Conservation (phyloP, 1,140 invertebrate species). For the Brachionus asplanchnoidis region DNA sequence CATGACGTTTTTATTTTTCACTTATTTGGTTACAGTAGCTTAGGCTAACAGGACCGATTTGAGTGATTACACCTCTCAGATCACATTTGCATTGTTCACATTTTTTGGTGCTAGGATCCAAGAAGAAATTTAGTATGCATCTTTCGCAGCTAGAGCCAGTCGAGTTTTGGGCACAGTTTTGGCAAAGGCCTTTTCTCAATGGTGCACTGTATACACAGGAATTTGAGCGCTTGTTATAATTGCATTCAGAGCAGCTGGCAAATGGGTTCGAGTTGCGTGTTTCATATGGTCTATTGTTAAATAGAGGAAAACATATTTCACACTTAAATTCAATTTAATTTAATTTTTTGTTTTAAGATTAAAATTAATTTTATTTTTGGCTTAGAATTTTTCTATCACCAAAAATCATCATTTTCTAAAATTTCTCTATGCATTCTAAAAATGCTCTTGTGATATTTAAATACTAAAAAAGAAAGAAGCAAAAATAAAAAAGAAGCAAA, state of each 20-base stretch:
- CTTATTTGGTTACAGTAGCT: slow-evolving; percentile 76
- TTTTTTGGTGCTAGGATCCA: slow-evolving; percentile 58
- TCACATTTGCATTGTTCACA: slow-evolving; percentile 86
- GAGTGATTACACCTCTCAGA: slow-evolving; percentile 77
- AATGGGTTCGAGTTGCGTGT: neutral
- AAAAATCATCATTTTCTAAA: too few relatives aligned
- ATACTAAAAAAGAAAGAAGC: too few relatives aligned
- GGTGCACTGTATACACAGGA: neutral
- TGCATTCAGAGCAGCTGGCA: neutral
- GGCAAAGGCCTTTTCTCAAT: slow-evolving; percentile 55
- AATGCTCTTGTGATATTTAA: too few relatives aligned
- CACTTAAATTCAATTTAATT: neutral
- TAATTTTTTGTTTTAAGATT: neutral
- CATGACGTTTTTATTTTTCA: slow-evolving; percentile 71
- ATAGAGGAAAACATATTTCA: neutral
- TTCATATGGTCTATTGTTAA: slow-evolving; percentile 16
- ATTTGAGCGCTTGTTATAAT: slow-evolving; percentile 8
- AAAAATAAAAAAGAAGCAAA: too few relatives aligned
- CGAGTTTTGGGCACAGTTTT: slow-evolving; percentile 86
- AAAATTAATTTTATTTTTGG: too few relatives aligned
- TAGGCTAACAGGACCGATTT: slow-evolving; percentile 70
- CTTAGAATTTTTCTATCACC: too few relatives aligned
- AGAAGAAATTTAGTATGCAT: slow-evolving; percentile 52
- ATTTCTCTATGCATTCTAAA: too few relatives aligned
- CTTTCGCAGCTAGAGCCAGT: slow-evolving; percentile 85